These are phyloP conservation scores for Drosophila bocki DNA, from an alignment of 1,140 invertebrate species.

Conservation along the genomic window DNA sequence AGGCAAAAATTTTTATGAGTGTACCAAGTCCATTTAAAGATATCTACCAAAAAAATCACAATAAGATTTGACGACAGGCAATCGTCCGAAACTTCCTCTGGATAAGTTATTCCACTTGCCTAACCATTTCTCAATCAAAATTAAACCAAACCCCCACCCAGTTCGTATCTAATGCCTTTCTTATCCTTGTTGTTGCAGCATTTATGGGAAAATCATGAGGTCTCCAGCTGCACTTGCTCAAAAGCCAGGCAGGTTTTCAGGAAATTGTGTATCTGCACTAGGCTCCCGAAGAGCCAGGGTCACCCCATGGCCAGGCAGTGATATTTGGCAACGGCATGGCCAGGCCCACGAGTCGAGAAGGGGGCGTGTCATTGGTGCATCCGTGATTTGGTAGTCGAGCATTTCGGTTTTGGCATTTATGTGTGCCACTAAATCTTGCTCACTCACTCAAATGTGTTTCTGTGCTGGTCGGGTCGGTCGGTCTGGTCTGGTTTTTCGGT, in stretches of 20 bases:
- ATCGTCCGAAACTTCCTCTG: neutral
- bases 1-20: too few relatives aligned
- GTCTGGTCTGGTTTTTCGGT: conserved; percentile 14
- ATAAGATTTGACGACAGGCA: neutral
- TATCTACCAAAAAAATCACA: neutral
- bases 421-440: conserved; percentile 76
- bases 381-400: conserved; percentile 75
- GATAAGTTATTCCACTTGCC: neutral
- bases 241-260: conserved; percentile 15
- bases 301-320: neutral
- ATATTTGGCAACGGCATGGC: conserved; percentile 1
- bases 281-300: conserved; percentile 9
- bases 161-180: neutral
- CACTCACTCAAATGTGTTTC: conserved; percentile 71
- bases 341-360: conserved; percentile 34
- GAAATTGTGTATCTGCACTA: conserved; percentile 35
- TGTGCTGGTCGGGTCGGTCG: neutral
- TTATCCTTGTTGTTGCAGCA: conserved; percentile 45
- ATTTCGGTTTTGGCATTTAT: conserved; percentile 81
- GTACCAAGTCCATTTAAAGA: neutral
- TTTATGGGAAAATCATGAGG: conserved; percentile 80
- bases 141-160: too few relatives aligned
- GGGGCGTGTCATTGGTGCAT: conserved; percentile 66
- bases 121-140: conserved; percentile 18
- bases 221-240: conserved; percentile 61